phyloP scores from a whole-genome alignment of 2,113 vertebrate genomes.

The Tamias sibiricus region DNA sequence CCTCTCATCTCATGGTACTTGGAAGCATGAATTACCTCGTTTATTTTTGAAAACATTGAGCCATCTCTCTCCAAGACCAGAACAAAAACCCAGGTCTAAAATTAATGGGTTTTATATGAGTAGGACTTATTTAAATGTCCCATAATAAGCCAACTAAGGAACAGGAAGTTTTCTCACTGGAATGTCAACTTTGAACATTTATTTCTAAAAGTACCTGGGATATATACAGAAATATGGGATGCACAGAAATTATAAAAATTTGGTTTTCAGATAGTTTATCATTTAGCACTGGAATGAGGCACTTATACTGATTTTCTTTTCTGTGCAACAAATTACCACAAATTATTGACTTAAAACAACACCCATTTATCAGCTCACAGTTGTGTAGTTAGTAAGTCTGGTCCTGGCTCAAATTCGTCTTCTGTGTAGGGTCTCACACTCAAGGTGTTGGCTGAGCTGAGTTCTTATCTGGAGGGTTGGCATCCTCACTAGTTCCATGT shows the following conservation, averaged over 20 bases:
- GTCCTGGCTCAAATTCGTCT: background rate
- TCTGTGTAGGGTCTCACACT: background rate
- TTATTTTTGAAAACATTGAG: constrained; percentile 42
- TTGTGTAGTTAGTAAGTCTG: background rate
- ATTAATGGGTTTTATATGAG: background rate
- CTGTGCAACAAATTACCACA: background rate
- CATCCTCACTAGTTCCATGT: background rate
- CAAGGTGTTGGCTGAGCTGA: background rate
- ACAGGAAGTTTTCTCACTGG: background rate
- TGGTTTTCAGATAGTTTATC: constrained; percentile 17
- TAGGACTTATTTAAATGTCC: constrained; percentile 4
- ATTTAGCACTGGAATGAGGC: background rate
- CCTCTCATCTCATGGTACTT: background rate
- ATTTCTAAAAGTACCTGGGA: constrained; percentile 29
- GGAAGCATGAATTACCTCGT: background rate
- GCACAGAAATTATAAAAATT: background rate
- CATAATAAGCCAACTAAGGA: constrained; percentile 39
- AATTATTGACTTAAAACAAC: background rate
- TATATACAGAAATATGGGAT: background rate
- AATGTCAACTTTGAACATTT: background rate
- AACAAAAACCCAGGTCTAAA: constrained; percentile 20
- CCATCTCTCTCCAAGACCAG: background rate
- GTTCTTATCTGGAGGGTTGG: background rate
- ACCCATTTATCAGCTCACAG: background rate
- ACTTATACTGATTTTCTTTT: constrained; percentile 30